Conservation (phyloP, 2,888 invertebrate species). For the Plebejus argus region DNA sequence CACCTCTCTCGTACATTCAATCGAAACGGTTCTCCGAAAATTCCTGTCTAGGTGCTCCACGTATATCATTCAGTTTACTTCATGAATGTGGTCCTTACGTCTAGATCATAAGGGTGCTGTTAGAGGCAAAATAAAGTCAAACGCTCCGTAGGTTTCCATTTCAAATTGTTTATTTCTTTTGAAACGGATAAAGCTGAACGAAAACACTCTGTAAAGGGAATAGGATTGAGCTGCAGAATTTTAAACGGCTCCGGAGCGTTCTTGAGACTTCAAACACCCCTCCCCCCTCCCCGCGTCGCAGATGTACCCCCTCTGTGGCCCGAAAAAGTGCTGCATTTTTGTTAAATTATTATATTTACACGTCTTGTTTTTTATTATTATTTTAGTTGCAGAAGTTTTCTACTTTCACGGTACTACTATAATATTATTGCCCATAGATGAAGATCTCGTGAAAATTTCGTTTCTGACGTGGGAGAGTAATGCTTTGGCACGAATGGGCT, state of each 20-base stretch:
- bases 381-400: no score
- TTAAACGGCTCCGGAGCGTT: conserved; percentile 11
- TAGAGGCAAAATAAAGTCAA: neutral
- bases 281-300: neutral
- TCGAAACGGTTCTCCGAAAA: neutral
- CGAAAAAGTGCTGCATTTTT: neutral
- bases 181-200: conserved; percentile 19
- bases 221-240: conserved; percentile 23
- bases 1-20: neutral
- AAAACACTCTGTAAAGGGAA: conserved; percentile 20
- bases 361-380: no score
- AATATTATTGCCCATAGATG: no score
- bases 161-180: conserved; percentile 17
- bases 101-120: neutral
- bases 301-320: neutral
- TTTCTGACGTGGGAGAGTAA: no score
- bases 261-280: neutral
- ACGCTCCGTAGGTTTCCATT: neutral
- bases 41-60: neutral
- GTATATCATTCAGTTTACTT: neutral
- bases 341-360: no score
- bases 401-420: no score
- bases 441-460: no score
- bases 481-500: no score
- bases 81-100: no score